These are phyloP conservation scores for Bembecia ichneumoniformis DNA, from an alignment of 2,888 invertebrate genomes.

Conservation along the genomic window DNA sequence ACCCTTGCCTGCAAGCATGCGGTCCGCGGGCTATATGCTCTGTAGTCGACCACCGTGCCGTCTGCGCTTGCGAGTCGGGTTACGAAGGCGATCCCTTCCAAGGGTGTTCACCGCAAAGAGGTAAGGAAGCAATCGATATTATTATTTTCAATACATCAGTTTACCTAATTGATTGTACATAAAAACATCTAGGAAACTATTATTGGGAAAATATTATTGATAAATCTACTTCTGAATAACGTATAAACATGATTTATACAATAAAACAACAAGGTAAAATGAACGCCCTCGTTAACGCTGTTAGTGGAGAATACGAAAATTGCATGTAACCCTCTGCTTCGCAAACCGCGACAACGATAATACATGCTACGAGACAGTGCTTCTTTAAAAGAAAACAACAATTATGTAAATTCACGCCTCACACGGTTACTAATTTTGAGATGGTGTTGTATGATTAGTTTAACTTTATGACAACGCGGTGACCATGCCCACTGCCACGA, in stretches of 20 bases:
- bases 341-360: slow-evolving; percentile 67
- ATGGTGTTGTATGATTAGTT: slow-evolving; percentile 39
- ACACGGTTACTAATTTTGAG: slow-evolving; percentile 57
- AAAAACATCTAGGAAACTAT: neutral
- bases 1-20: slow-evolving; percentile 79
- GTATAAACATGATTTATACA: neutral
- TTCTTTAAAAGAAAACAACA: slow-evolving; percentile 33
- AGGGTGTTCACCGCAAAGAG: slow-evolving; percentile 58
- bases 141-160: neutral
- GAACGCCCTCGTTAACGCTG: neutral
- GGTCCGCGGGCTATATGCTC: slow-evolving; percentile 71
- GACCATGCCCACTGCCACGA: slow-evolving; percentile 61
- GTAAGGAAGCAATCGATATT: slow-evolving; percentile 27
- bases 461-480: slow-evolving; percentile 41
- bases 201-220: neutral
- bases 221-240: neutral
- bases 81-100: slow-evolving; percentile 77
- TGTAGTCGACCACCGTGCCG: slow-evolving; percentile 76
- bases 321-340: slow-evolving; percentile 63
- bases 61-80: slow-evolving; percentile 74
- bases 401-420: slow-evolving; percentile 48
- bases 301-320: slow-evolving; percentile 7
- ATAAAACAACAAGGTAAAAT: neutral
- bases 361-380: slow-evolving; percentile 56
- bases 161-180: neutral